Base-by-base conservation (phyloP, 2,113 vertebrate genomes). In the Mustela nigripes region DNA sequence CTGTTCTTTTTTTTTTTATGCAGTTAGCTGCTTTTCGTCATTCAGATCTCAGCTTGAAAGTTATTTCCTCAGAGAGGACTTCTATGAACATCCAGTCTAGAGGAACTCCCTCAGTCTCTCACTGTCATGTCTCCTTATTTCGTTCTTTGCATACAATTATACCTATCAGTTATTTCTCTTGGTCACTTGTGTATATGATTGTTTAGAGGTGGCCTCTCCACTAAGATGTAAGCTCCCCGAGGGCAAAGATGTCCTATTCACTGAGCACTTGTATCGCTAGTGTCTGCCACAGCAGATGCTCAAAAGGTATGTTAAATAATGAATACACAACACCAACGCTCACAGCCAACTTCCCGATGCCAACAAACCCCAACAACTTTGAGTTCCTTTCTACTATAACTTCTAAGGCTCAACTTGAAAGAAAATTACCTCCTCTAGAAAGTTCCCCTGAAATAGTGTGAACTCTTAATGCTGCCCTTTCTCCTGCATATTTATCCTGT, bases 321-420 rank as follows among this genome's bases (percentile, higher is more conserved):
- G 39, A 83, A 76, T 16, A 33, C 91, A 85, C 62, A 79, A 97
- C 58, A 42, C 7, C 18, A 73, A 48, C 50, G 71, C 22, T 74
- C 56, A 89, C 63, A 65, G 73, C n/a, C 33, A 73, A 79, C 67
- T 78, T 96, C 36, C 89, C 53, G 67, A 69, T 63, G 11, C 62
- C 74, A 90, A 60, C 24, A 93, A 65, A 62, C 18, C 33, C 89
- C 45, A 84, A 56, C 5, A 90, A 53, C 56, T 94, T 69, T 42
- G 74, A 67, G 69, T 81, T 97, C n/a, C 74, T 60, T 96, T 97
- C n/a, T 81, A 45, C 24, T 81, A 24, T 56, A 62, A 82, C 62
- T 95, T 95, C 74, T 90, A 92, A 94, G 45, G 67, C 19, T 67
- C 74, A 63, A 28, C 45, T 82, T 82, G 67, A 93, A 93, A 85